Evolutionary conservation across 2,888 invertebrate species (phyloP).

Genomic region (Drosophila nigricruria): DNA sequence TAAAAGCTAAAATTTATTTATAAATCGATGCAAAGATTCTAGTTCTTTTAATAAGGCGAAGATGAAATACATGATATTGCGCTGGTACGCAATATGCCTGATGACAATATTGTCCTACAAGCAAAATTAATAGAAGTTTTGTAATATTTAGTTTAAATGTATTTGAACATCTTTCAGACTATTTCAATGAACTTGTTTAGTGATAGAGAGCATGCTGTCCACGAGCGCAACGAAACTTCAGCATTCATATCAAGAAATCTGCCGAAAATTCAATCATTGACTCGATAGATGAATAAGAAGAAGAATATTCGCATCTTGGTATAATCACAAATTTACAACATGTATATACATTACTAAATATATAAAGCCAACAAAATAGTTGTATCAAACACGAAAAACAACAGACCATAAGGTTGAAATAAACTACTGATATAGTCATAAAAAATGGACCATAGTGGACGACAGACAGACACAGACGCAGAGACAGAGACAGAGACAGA

Average conservation of each 20-base stretch:
- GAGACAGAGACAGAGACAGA: background rate
- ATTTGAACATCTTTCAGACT: background rate
- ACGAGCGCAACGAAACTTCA: background rate
- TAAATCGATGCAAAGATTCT: too few species aligned
- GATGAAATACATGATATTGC: too few species aligned
- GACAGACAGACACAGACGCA: background rate
- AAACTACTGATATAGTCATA: constrained; percentile 41
- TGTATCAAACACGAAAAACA: constrained; percentile 18
- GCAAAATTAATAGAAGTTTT: too few species aligned
- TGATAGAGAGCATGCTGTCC: background rate
- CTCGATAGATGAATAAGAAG: background rate
- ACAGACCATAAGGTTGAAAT: constrained; percentile 30
- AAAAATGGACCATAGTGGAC: constrained; percentile 45
- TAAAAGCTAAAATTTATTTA: too few species aligned
- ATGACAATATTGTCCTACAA: too few species aligned
- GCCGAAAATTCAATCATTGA: background rate
- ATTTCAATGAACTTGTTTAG: background rate
- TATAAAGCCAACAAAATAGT: constrained; percentile 13
- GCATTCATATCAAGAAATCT: background rate
- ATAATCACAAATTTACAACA: background rate
- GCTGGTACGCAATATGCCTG: too few species aligned
- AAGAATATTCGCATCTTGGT: background rate
- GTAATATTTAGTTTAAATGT: too few species aligned
- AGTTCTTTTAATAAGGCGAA: too few species aligned
- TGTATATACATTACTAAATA: background rate